A percentile compares a stretch with the other conserved stretches of the same genome.
phyloP scores from a whole-genome alignment of 2,888 invertebrate species.

The Drosophila setosimentum region DNA sequence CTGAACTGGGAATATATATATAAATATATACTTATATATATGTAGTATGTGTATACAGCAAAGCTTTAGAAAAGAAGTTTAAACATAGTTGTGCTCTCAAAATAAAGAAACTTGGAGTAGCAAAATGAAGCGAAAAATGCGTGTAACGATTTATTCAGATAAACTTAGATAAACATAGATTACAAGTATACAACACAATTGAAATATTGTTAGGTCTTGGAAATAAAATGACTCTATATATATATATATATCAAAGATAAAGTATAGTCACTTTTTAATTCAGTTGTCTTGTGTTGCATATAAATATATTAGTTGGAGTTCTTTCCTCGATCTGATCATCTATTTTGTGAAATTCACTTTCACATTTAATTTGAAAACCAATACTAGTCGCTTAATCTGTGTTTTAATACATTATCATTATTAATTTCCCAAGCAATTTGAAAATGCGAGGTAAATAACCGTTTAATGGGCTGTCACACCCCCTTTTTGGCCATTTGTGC shows the following conservation, averaged over 20 bases:
- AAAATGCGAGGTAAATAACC: background rate
- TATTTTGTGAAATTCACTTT: background rate
- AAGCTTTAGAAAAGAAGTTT: slow-evolving; percentile 32
- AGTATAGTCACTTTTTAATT: background rate
- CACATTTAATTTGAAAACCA: background rate
- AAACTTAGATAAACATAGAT: background rate
- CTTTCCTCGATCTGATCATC: background rate
- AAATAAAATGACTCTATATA: background rate
- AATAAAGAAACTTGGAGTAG: slow-evolving; percentile 4
- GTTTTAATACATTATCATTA: background rate
- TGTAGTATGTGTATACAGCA: slow-evolving; percentile 15
- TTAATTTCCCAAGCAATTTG: background rate
- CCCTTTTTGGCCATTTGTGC: background rate
- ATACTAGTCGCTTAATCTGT: background rate
- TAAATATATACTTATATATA: background rate
- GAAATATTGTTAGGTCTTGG: background rate
- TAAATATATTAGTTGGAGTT: background rate
- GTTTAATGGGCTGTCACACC: background rate
- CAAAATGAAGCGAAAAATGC: background rate
- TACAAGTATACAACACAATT: background rate
- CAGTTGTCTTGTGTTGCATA: too few relatives aligned
- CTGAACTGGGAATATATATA: slow-evolving; percentile 8
- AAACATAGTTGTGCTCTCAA: slow-evolving; percentile 31
- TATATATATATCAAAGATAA: background rate
- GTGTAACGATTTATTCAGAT: background rate